phyloP scores from a whole-genome alignment of 2,797 vertebrate genomes.

The Schizothorax lantsangensis region DNA sequence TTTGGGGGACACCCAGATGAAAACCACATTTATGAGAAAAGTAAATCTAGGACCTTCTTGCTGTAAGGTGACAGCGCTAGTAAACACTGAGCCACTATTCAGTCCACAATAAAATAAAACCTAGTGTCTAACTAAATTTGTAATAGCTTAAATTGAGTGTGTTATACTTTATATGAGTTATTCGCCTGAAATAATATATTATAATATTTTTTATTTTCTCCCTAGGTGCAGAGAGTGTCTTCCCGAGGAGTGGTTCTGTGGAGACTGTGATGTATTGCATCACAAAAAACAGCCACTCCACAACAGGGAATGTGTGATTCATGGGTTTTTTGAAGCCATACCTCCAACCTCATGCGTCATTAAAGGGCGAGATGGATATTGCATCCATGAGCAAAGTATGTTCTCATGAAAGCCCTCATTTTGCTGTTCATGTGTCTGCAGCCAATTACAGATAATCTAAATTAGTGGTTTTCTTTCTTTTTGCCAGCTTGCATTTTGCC shows the following conservation, averaged over 20 bases:
- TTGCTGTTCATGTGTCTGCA: constrained; percentile 13
- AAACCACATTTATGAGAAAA: constrained; percentile 14
- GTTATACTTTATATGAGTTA: background rate
- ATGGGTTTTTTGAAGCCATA: background rate
- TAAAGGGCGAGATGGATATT: constrained; percentile 5
- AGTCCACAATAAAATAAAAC: no score
- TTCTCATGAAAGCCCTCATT: background rate
- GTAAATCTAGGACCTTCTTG: background rate
- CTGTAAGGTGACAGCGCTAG: no score
- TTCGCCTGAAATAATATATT: constrained; percentile 17
- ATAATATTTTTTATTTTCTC: background rate
- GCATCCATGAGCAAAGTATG: constrained; percentile 10
- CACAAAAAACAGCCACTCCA: constrained; percentile 8
- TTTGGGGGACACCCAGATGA: background rate
- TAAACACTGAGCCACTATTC: no score
- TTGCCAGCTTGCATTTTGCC: constrained; percentile 32
- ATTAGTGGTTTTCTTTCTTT: background rate
- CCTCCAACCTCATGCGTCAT: background rate
- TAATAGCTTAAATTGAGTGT: no score
- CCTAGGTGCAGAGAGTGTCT: constrained; percentile 34
- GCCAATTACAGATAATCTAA: background rate
- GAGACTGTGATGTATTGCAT: background rate
- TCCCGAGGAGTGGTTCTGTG: constrained; percentile 3
- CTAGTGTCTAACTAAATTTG: no score
- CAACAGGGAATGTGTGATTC: constrained; percentile 1